Evolutionary conservation across 2,888 invertebrate species (phyloP), one percentile per base, ranked within the genome.

Genomic region (Cephus nigrinus): DNA sequence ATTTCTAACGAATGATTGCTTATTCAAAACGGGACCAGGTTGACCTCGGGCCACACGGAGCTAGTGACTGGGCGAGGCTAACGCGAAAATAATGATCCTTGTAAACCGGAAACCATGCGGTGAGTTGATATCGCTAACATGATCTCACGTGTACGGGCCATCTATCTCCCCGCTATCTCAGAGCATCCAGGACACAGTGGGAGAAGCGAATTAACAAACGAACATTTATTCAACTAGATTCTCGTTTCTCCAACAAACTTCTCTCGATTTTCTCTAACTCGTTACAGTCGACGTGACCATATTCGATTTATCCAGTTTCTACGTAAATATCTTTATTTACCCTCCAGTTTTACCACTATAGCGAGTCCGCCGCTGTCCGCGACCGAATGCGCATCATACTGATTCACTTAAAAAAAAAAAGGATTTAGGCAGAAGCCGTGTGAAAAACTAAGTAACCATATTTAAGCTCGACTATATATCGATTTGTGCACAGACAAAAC

Each of bases 71-170:
- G 69, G 73, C 35, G 75, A 36, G 40, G 80, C 79, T 85, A 85
- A 86, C 84, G 82, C 78, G 85, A 84, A 86, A 86, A 85, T 88
- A 87, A 88, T 86, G 84, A 84, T 79, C 80, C 78, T 80, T 80
- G 82, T 82, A 81, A 84, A 83, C 81, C 82, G 85, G 83, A 84
- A 84, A 80, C 69, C 23, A 36, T 74, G n/a, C 35, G 71, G 34
- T 11, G 74, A 40, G 69, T 79, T 82, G 78, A 79, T 84, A 84
- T 86, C 83, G 79, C 75, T 73, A 80, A 77, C 79, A 79, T 81
- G 83, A 85, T 85, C 85, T 84, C 83, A 81, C 82, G 79, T 80
- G 79, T 80, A 69, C 76, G 80, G 81, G 79, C 73, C 80, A 84
- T 83, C 81, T 82, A 82, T 85, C 84, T 71, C 33, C 5, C 11